These are phyloP conservation scores for Manis crassicaudata DNA, from an alignment of 2,797 vertebrate genomes.

Conservation along the genomic window DNA sequence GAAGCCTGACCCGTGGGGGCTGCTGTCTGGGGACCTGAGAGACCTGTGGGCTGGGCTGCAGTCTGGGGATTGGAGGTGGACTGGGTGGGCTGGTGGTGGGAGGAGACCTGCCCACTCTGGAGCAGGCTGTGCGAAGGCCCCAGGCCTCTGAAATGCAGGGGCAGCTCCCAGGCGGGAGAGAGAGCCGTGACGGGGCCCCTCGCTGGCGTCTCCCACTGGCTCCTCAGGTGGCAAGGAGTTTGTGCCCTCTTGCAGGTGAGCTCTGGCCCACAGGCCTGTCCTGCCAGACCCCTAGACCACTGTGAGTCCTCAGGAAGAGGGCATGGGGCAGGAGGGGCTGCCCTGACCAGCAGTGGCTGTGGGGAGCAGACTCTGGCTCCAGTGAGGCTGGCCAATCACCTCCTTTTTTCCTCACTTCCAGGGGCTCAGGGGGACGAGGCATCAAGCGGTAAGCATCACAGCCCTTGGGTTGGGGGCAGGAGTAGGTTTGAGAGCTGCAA, in stretches of 20 bases:
- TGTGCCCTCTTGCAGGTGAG: background rate
- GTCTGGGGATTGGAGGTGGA: too few relatives aligned
- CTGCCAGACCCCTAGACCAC: background rate
- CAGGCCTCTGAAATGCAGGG: background rate
- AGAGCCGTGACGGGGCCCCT: background rate
- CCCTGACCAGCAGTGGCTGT: background rate
- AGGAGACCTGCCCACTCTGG: background rate
- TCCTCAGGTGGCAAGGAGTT: background rate
- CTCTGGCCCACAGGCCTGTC: background rate
- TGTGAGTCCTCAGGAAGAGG: background rate
- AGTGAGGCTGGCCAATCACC: background rate
- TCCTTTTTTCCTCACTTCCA: slow-evolving; percentile 51
- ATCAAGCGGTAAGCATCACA: slow-evolving; percentile 62
- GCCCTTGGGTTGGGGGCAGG: background rate
- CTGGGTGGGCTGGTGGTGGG: too few relatives aligned
- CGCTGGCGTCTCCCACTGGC: background rate
- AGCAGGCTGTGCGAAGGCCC: background rate
- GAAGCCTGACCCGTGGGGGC: background rate
- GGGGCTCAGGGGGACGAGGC: slow-evolving; percentile 30
- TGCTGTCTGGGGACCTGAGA: background rate
- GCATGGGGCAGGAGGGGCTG: background rate
- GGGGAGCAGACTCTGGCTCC: background rate
- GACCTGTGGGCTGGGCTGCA: background rate
- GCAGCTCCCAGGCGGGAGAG: background rate
- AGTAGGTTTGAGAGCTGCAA: background rate